These are phyloP conservation scores for Ursus arctos DNA, from an alignment of 2,113 vertebrate genomes.

Conservation along the genomic window DNA sequence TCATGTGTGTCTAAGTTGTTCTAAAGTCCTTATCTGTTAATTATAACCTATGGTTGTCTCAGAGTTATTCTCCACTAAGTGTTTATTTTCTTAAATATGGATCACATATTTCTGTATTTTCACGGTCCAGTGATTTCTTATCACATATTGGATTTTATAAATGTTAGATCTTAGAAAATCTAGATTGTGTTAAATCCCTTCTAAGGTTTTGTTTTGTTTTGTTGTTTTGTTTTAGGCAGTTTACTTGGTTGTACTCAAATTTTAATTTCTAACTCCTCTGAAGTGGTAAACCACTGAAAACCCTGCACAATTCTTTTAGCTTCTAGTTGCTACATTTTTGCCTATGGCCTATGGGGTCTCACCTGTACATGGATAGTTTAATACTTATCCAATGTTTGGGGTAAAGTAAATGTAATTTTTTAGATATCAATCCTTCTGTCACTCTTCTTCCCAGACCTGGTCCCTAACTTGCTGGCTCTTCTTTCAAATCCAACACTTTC, in stretches of 20 bases:
- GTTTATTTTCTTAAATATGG: background rate
- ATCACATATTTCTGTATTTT: background rate
- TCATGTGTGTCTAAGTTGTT: background rate
- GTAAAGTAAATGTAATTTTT: background rate
- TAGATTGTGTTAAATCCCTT: background rate
- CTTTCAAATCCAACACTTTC: background rate
- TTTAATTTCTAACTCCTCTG: background rate
- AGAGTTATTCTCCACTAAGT: background rate
- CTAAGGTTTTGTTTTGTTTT: background rate
- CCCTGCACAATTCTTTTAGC: background rate
- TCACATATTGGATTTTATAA: background rate
- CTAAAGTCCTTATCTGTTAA: background rate
- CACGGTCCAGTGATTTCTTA: background rate
- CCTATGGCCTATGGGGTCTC: background rate
- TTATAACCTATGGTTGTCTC: background rate
- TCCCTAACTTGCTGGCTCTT: background rate
- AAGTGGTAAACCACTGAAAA: background rate
- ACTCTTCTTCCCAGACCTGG: background rate
- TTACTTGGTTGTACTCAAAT: background rate
- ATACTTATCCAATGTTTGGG: background rate
- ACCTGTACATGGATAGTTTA: background rate
- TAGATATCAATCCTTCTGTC: background rate
- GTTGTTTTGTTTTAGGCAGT: background rate
- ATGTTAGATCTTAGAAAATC: background rate
- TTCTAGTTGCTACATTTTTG: background rate